Evolutionary conservation across 2,797 vertebrate species (phyloP).

Genomic region (Chrosomus eos): DNA sequence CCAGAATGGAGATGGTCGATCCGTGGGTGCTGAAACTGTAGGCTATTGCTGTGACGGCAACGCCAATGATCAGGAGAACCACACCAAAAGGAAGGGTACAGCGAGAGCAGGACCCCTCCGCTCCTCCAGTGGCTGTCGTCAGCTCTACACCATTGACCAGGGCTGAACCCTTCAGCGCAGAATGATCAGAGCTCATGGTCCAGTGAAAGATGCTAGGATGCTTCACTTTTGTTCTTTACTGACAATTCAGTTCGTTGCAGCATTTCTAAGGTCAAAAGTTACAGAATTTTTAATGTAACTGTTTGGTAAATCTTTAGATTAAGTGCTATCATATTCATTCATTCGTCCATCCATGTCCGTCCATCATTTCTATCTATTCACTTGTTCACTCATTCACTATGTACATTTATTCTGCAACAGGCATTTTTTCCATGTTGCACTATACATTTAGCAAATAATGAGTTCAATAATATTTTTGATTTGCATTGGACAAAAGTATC

Average conservation of each 20-base stretch:
- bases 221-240: slow-evolving; percentile 4
- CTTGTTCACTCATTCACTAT: not conserved
- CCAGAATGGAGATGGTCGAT: slow-evolving; percentile 89
- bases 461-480: not conserved
- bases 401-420: not conserved
- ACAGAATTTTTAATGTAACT: not conserved
- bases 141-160: slow-evolving; percentile 86
- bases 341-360: not conserved
- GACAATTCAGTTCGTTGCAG: not conserved
- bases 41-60: slow-evolving; percentile 86
- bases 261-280: not conserved
- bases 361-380: not conserved
- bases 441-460: not conserved
- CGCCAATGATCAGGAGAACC: slow-evolving; percentile 86
- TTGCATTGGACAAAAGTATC: not conserved
- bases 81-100: slow-evolving; percentile 88
- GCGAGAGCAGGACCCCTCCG: slow-evolving; percentile 89
- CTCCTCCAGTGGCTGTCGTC: slow-evolving; percentile 85
- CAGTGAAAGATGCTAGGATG: not conserved
- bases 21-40: slow-evolving; percentile 92
- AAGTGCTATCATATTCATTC: not conserved
- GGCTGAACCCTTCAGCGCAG: slow-evolving; percentile 72
- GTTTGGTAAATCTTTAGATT: not conserved
- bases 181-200: slow-evolving; percentile 43
- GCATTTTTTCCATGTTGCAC: not conserved